Evolutionary conservation across 2,113 vertebrate genomes (phyloP), one percentile per base, ranked within the genome.

Genomic region (Panurus biarmicus): DNA sequence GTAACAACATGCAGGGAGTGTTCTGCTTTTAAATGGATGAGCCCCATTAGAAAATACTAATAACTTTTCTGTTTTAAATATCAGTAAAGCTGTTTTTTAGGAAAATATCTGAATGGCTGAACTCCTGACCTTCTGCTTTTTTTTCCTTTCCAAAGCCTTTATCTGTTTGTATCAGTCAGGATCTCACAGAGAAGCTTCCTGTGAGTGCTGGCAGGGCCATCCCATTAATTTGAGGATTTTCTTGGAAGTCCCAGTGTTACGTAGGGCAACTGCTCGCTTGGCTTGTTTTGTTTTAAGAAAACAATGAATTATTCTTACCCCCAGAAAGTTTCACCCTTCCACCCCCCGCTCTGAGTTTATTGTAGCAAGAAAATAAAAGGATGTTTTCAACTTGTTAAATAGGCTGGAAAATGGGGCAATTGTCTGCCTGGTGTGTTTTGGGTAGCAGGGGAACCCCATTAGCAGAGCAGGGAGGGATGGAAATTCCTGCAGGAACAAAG

Each of bases 401-500:
- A 96, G 94, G 94, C 64, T 95, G 94, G 95, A 96, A 97, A 97
- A 96, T 88, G 94, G 89, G 62, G 64, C 81, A 73, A 22, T 95
- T 95, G 93, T 95, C 38, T 44, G 81, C 77, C 26, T 85, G 89
- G 94, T 12, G 77, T 72, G 84, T 53, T 38, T 93, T 93, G 87
- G 38, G 58, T 15, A 54, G 60, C 78, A 48, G 40, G 40, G 53
- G 76, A 71, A 54, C 45, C 23, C 78, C 81, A 93, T 95, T 96
- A 97, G 87, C 85, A 66, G 74, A n/a, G 19, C 89, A 50, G 53
- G 38, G 42, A 85, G 74, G 80, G 93, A 23, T 80, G 85, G 78
- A 67, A 91, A 94, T 87, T 74, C 78, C 67, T 75, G 66, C 62
- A 33, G 64, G 58, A 71, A 95, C 89, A 93, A 95, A 85, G 67